These are phyloP conservation scores for Clarias pachynema DNA, from an alignment of 2,797 vertebrate genomes.

Conservation along the genomic window DNA sequence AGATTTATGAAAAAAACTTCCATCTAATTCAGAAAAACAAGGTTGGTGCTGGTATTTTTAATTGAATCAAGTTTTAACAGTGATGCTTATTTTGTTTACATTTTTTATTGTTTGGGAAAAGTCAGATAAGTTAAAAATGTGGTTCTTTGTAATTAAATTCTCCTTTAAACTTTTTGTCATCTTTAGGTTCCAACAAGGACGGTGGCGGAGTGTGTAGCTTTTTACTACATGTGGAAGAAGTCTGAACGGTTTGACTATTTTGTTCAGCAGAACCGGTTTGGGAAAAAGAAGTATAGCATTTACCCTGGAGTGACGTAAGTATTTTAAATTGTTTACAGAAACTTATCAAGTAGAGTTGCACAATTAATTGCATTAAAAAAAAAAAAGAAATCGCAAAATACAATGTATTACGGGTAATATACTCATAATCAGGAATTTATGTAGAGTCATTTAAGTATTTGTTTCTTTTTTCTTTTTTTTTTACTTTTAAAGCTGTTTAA, in stretches of 20 bases:
- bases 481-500: too few relatives aligned
- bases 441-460: too few relatives aligned
- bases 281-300: conserved; percentile 97
- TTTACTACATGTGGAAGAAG: conserved; percentile 99
- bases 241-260: conserved; percentile 96
- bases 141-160: neutral
- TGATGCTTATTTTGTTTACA: neutral
- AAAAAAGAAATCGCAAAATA: too few relatives aligned
- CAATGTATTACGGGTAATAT: too few relatives aligned
- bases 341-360: neutral
- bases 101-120: neutral
- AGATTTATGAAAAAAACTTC: conserved; percentile 97
- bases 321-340: neutral
- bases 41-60: conserved; percentile 68
- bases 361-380: too few relatives aligned
- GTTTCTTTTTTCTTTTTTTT: too few relatives aligned
- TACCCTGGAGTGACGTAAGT: conserved; percentile 98
- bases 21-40: conserved; percentile 99
- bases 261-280: conserved; percentile 95
- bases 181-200: conserved; percentile 88
- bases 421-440: too few relatives aligned
- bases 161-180: neutral
- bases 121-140: neutral
- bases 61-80: neutral
- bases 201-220: conserved; percentile 95